Evolutionary conservation across 1,140 invertebrate species (phyloP).

Genomic region (Orussus abietinus): DNA sequence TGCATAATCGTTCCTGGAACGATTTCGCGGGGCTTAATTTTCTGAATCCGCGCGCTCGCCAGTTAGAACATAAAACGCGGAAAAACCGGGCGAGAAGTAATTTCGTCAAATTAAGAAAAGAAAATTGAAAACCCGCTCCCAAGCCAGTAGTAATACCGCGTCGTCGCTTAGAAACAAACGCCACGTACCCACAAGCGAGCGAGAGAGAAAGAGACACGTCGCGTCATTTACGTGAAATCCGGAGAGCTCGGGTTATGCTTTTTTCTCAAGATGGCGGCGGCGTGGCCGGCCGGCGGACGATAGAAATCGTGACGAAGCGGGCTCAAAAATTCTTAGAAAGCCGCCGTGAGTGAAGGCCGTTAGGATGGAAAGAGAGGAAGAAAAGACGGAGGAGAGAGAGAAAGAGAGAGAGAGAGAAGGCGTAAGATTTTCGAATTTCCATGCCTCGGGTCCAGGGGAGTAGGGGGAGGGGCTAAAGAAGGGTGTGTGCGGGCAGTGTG

Average conservation of each 20-base stretch:
- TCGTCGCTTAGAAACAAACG: too few species aligned
- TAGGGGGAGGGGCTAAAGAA: too few species aligned
- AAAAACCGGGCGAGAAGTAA: not conserved
- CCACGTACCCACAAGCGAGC: too few species aligned
- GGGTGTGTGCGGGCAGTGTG: too few species aligned
- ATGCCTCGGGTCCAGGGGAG: too few species aligned
- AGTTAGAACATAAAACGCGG: not conserved
- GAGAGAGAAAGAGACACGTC: conserved; percentile 10
- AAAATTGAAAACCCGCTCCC: too few species aligned
- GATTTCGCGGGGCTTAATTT: too few species aligned
- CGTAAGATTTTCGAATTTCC: too few species aligned
- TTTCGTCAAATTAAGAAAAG: not conserved
- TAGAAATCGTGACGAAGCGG: not conserved
- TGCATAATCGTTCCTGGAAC: too few species aligned
- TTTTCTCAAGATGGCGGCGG: conserved; percentile 16
- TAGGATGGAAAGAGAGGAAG: conserved; percentile 9
- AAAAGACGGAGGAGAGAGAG: conserved; percentile 4
- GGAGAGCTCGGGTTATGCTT: too few species aligned
- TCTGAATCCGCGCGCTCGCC: too few species aligned
- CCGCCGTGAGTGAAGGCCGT: conserved; percentile 30
- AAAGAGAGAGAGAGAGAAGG: conserved; percentile 4
- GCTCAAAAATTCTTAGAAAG: conserved; percentile 37
- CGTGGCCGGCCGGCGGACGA: conserved; percentile 25
- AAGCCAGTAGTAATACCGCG: too few species aligned
- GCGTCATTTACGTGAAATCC: not conserved